A percentile compares a stretch with the other conserved stretches of the same genome.
These are phyloP conservation scores for Procambarus virginalis DNA, from an alignment of 1,140 invertebrate genomes.

Conservation along the genomic window DNA sequence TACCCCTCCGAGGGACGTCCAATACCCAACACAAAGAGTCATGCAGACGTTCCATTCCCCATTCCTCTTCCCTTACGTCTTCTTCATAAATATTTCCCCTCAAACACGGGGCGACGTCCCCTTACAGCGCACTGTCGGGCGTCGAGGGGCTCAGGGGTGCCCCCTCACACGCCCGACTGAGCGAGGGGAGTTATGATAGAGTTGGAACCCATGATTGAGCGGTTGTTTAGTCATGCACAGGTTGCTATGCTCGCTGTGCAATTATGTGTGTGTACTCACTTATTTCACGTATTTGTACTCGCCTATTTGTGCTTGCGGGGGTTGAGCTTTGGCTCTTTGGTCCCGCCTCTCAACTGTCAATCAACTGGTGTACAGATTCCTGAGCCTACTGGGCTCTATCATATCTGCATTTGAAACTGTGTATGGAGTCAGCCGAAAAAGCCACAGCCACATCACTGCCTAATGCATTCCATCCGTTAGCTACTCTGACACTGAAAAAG, in stretches of 20 bases:
- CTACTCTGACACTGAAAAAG: no score
- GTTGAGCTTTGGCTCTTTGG: no score
- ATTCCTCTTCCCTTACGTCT: slow-evolving; percentile 4
- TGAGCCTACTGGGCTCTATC: no score
- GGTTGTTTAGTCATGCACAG: not conserved
- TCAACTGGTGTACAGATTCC: no score
- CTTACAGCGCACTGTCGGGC: slow-evolving; percentile 24
- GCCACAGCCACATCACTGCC: no score
- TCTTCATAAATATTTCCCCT: slow-evolving; percentile 42
- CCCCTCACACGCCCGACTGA: not conserved
- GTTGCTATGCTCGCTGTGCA: not conserved
- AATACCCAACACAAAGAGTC: not conserved
- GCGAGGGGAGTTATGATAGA: not conserved
- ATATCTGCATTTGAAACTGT: no score
- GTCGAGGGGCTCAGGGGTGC: slow-evolving; percentile 9
- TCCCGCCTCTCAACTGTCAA: no score
- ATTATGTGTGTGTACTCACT: not conserved
- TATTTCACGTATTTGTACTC: no score
- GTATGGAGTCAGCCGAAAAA: no score
- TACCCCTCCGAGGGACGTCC: not conserved
- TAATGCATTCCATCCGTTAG: no score
- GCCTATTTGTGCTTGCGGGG: no score
- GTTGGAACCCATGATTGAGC: not conserved
- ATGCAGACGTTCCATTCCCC: not conserved
- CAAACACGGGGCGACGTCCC: slow-evolving; percentile 32